Evolutionary conservation across 2,888 invertebrate genomes (phyloP), one percentile per base, ranked within the genome.

Genomic region (Lordiphosa andalusiaca): DNA sequence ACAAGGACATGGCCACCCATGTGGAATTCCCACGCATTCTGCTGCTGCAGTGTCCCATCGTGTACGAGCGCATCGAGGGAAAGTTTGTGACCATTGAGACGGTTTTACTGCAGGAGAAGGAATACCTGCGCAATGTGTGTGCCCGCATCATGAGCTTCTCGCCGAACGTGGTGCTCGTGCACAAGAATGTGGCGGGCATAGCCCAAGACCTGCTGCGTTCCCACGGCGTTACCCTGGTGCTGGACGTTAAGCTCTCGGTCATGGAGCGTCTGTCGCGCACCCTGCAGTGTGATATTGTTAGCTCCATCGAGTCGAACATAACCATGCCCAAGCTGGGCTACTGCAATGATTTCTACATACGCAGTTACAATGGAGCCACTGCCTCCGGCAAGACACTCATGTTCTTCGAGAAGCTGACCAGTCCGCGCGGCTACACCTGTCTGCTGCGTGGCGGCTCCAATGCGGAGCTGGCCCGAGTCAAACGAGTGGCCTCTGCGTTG

Each of bases 11-110:
- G 96, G 92, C 93, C 4, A 93, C 93, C 1, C 92, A 93, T 84
- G 93, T 98, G 46, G 92, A 93, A 1, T 94, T 95, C 82, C 98
- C 98, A 0, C 94, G 93, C 69, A 94, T 98, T 64, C 90, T 99
- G 7, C 90, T 98, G 6, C 91, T 98, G 13, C 93, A 95, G 73
- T 96, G 97, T 60, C 94, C 98, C 2, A 94, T 99, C 51, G 97
- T 97, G 63, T 99, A 98, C 89, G 98, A 99, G 88, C 91, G 98
- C 55, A 95, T 96, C 1, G 97, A 98, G 87, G 97, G 97, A 10
- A 95, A 97, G 87, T 92, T 98, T 64, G 94, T 98, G 48, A 97
- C 98, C 2, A 90, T 99, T 53, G 98, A 99, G 85, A 98, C 98
- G 0, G 94, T 99, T 21, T 91, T 98, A 76, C 91, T 98, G 90